These are phyloP conservation scores for Theocolax elegans DNA, from an alignment of 1,140 invertebrate genomes.

Conservation along the genomic window DNA sequence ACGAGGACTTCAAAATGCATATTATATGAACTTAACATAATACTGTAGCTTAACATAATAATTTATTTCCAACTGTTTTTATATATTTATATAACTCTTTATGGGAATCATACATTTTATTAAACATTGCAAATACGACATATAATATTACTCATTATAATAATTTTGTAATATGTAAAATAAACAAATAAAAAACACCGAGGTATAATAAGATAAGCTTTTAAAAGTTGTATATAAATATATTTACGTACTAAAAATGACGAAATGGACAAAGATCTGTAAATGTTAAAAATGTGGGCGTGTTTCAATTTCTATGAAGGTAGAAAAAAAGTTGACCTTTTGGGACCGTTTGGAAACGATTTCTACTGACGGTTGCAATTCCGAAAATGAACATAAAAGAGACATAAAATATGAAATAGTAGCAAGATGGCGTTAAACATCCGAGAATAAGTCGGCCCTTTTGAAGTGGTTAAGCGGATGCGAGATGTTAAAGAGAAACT, in stretches of 20 bases:
- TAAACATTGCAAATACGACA: too few relatives aligned
- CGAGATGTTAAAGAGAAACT: conserved; percentile 8
- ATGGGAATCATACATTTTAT: too few relatives aligned
- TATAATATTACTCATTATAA: too few relatives aligned
- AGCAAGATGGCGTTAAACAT: conserved; percentile 15
- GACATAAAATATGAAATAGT: conserved; percentile 51
- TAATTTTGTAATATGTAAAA: too few relatives aligned
- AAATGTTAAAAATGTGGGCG: conserved; percentile 14
- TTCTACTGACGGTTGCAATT: conserved; percentile 32
- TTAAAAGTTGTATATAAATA: too few relatives aligned
- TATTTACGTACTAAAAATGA: background rate
- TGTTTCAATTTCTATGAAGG: conserved; percentile 34
- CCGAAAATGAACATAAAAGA: conserved; percentile 47
- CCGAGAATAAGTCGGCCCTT: conserved; percentile 29
- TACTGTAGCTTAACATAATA: too few relatives aligned
- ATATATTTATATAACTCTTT: too few relatives aligned
- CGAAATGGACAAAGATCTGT: background rate
- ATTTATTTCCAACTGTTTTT: too few relatives aligned
- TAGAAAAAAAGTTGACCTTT: conserved; percentile 13
- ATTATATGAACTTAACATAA: too few relatives aligned
- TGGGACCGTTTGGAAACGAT: background rate
- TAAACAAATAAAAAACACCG: too few relatives aligned
- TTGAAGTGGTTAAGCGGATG: conserved; percentile 36
- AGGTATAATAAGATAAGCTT: too few relatives aligned
- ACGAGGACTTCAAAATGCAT: conserved; percentile 6